Evolutionary conservation across 2,888 invertebrate genomes (phyloP).

Genomic region (Silvanus unidentatus): DNA sequence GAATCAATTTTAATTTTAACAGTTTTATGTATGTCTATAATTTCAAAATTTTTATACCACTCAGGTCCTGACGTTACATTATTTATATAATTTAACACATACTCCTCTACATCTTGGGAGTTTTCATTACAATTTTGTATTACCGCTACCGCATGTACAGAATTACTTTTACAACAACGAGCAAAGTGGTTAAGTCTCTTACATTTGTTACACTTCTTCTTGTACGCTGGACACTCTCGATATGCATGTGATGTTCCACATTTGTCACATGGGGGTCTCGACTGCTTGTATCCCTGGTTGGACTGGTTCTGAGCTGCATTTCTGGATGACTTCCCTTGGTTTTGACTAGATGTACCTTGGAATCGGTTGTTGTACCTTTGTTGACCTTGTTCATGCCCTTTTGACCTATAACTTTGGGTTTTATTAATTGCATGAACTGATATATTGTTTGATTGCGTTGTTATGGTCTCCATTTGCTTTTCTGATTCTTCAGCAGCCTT

Average conservation of each 20-base stretch:
- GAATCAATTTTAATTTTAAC: conserved; percentile 8
- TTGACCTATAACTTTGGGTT: background rate
- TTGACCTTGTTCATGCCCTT: background rate
- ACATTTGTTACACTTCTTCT: conserved; percentile 4
- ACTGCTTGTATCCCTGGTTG: background rate
- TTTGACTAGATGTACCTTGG: background rate
- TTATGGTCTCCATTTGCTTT: background rate
- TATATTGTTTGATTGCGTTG: background rate
- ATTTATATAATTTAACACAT: conserved; percentile 4
- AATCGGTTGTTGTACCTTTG: background rate
- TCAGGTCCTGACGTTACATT: conserved; percentile 14
- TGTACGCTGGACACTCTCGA: conserved; percentile 7
- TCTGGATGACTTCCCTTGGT: background rate
- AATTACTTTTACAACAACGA: conserved; percentile 3
- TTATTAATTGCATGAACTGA: background rate
- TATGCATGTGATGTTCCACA: conserved; percentile 5
- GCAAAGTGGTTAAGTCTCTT: conserved; percentile 9
- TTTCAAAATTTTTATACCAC: conserved; percentile 6
- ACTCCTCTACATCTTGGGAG: background rate
- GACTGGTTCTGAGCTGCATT: background rate
- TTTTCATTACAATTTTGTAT: background rate
- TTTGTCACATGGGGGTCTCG: conserved; percentile 1
- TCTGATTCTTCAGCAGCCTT: background rate
- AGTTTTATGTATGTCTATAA: conserved; percentile 3
- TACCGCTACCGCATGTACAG: background rate